Evolutionary conservation across 2,113 vertebrate genomes (phyloP).

Genomic region (Melanotaenia duboulayi): DNA sequence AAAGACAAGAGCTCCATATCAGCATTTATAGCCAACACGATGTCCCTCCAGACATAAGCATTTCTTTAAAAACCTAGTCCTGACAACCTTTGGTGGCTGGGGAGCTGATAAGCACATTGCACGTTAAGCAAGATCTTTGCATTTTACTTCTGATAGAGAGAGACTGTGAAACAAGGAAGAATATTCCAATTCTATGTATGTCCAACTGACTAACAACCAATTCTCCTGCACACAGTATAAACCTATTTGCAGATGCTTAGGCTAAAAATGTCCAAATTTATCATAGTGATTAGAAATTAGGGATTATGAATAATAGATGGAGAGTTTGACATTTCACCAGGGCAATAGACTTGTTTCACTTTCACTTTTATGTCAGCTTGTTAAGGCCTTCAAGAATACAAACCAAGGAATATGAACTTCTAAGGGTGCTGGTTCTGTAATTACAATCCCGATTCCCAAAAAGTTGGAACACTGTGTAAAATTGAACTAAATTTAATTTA

Average conservation of each 20-base stretch:
- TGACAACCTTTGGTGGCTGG: no score
- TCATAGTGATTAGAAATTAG: conserved; percentile 1
- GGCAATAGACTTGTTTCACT: no score
- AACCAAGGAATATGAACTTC: no score
- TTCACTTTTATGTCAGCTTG: no score
- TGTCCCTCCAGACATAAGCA: neutral
- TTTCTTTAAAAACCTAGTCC: no score
- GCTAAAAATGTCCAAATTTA: neutral
- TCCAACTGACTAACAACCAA: neutral
- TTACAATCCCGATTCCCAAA: no score
- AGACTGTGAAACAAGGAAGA: neutral
- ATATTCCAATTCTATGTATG: neutral
- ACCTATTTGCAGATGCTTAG: no score
- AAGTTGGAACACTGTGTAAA: no score
- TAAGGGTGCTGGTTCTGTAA: no score
- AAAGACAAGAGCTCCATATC: neutral
- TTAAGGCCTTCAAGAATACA: no score
- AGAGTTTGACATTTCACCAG: no score
- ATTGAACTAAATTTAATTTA: neutral
- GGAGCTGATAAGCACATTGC: neutral
- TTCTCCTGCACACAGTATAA: neutral
- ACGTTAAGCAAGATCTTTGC: neutral
- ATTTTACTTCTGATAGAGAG: neutral
- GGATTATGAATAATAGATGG: no score
- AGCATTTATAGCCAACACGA: neutral